Conservation (phyloP, 2,888 invertebrate genomes). For the Steromphala cineraria region DNA sequence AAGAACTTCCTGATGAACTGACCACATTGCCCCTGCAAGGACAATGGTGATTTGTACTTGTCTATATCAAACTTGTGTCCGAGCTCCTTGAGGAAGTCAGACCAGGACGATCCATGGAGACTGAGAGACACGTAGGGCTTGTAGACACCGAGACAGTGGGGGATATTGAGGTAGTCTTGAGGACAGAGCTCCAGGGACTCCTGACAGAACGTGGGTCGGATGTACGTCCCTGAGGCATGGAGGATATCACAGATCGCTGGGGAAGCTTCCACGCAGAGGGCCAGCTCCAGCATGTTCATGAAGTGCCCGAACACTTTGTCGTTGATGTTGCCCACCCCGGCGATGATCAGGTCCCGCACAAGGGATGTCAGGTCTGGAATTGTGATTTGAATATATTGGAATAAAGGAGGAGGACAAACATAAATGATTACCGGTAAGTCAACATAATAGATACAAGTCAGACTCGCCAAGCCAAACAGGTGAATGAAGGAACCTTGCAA, state of each 20-base stretch:
- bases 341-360: conserved; percentile 1
- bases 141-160: background rate
- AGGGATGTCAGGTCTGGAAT: conserved; percentile 1
- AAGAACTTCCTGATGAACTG: background rate
- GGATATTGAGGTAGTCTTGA: background rate
- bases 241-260: conserved; percentile 5
- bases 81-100: background rate
- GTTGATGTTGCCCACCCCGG: background rate
- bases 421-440: too few relatives aligned
- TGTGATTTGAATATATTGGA: too few relatives aligned
- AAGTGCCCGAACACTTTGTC: background rate
- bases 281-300: conserved; percentile 10
- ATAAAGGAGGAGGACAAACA: too few relatives aligned
- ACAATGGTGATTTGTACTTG: background rate
- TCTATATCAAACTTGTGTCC: background rate
- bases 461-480: too few relatives aligned
- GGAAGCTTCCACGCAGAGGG: background rate
- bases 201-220: background rate
- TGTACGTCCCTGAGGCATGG: background rate
- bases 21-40: background rate
- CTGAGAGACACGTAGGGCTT: background rate
- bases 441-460: too few relatives aligned
- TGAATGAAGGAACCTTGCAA: too few relatives aligned
- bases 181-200: background rate
- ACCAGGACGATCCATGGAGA: background rate